Conservation (phyloP, 2,888 invertebrate genomes). For the Trichopria drosophilae region DNA sequence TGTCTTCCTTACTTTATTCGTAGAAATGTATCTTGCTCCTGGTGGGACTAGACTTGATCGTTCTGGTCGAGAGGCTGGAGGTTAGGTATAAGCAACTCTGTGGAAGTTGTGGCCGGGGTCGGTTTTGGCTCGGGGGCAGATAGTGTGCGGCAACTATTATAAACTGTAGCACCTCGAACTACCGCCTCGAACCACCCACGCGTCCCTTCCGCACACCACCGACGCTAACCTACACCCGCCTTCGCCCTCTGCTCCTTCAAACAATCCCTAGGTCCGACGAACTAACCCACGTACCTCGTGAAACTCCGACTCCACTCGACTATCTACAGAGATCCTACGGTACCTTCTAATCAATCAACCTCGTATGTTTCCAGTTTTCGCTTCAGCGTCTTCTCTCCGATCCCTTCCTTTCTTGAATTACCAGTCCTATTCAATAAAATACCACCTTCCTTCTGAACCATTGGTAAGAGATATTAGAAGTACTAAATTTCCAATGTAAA, state of each 20-base stretch:
- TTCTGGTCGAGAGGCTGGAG: no score
- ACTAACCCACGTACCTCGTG: constrained; percentile 44
- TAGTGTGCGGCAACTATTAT: constrained; percentile 56
- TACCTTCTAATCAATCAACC: constrained; percentile 59
- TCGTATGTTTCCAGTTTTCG: no score
- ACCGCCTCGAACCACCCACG: constrained; percentile 53
- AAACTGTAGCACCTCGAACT: constrained; percentile 59
- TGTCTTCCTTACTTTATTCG: no score
- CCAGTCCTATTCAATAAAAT: no score
- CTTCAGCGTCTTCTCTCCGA: no score
- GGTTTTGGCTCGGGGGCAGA: constrained; percentile 51
- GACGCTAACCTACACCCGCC: no score
- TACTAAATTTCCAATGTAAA: no score
- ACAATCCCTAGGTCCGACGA: constrained; percentile 25
- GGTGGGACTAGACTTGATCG: constrained; percentile 45
- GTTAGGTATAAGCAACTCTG: constrained; percentile 59
- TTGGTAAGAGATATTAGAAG: no score
- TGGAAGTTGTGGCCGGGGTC: constrained; percentile 51
- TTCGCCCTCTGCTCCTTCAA: constrained; percentile 41
- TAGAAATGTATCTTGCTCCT: no score
- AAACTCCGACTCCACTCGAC: constrained; percentile 43
- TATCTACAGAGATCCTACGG: constrained; percentile 37
- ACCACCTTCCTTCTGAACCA: no score
- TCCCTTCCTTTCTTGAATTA: no score
- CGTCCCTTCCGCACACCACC: constrained; percentile 40